Base-by-base conservation (phyloP, 1,140 invertebrate genomes). In the Drosophila erecta region DNA sequence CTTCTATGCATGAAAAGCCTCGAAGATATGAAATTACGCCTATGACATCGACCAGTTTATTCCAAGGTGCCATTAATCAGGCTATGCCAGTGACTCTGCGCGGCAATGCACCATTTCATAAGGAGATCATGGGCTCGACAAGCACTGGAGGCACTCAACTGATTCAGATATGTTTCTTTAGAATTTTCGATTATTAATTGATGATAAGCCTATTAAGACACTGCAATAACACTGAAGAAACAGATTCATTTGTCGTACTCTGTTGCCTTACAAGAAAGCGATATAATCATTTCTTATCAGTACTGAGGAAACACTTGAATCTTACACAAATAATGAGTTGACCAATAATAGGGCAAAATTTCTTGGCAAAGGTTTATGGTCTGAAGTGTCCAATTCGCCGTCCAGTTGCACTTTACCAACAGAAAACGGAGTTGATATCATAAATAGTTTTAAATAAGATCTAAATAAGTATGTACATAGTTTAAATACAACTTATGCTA, bases 41-140 rank as follows among this genome's bases (percentile, higher is more conserved):
- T 27, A 27, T 5, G 38, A 33, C 43, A 35, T 22, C 15, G 22
- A 22, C 3, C 22, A 55, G 8, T 12, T 10, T n/a, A 30, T n/a
- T 11, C 33, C 62, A 70, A 69, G 66, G 66, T 46, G n/a, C 67
- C 62, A 8, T 66, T 40, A 66, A 66, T 30, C 46, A 44, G 60
- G 22, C 59, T 38, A 41, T 12, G 40, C 30, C 15, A 3, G 10
- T 38, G 22, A 33, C 17, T 46, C 35, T 50, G 33, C 15, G 15
- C 30, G 11, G 58, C 33, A 22, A 56, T 67, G 66, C 66, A 46
- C 55, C 66, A 54, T 14, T 43, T 67, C 46, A 37, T 24, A 50
- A 17, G n/a, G 17, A 40, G 62, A 24, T 62, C 55, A 62, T 11
- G 38, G 60, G 2, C 4, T 8, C 8, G 7, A 30, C 8, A 30